Conservation (phyloP, 2,888 invertebrate species). For the Formica aserva region DNA sequence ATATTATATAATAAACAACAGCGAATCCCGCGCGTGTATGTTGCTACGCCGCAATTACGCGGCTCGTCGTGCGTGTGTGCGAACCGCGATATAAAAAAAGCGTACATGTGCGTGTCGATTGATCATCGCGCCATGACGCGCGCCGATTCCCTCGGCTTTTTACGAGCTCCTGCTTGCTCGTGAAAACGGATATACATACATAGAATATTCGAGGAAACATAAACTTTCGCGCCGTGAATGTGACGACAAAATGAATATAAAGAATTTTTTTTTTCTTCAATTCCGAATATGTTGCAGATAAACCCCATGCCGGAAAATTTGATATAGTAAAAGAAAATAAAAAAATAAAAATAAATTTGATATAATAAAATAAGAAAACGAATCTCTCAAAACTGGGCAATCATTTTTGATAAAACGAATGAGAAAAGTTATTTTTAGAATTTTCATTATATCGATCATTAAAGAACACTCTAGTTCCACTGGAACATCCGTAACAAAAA, state of each 20-base stretch:
- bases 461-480: not conserved
- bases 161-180: conserved; percentile 4
- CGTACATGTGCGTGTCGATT: conserved; percentile 55
- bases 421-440: not conserved
- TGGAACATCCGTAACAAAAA: not conserved
- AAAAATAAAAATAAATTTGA: too few species aligned
- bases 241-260: not conserved
- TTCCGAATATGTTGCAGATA: not conserved
- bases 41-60: conserved; percentile 49
- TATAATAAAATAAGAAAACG: not conserved
- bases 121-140: conserved; percentile 64
- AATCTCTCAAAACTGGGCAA: not conserved
- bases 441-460: not conserved
- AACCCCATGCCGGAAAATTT: not conserved
- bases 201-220: conserved; percentile 13
- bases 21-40: conserved; percentile 1
- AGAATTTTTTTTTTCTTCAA: not conserved
- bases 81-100: conserved; percentile 17
- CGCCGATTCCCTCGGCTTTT: conserved; percentile 34
- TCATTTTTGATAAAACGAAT: not conserved
- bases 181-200: conserved; percentile 24
- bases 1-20: conserved; percentile 59
- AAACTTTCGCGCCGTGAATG: not conserved
- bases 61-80: not conserved
- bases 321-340: not conserved